Conservation (phyloP, 37 sponge, comb jelly and placozoan genomes). For the Chondrilla cf. caribensis region DNA sequence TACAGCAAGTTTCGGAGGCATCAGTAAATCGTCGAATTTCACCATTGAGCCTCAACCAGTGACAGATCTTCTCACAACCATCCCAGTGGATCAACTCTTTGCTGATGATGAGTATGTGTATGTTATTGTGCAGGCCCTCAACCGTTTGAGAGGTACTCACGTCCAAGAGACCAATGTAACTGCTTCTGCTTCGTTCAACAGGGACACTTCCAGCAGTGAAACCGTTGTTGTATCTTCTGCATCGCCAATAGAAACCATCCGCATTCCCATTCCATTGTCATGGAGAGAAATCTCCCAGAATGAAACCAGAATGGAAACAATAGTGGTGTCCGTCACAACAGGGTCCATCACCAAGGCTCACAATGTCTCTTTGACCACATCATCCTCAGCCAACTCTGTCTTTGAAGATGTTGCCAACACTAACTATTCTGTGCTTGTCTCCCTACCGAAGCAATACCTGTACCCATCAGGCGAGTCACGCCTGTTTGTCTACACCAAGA, state of each 20-base stretch:
- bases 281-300: conserved; percentile 29
- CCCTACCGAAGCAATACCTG: background rate
- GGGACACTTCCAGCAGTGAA: background rate
- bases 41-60: conserved; percentile 36
- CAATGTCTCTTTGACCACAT: background rate
- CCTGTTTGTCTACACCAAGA: background rate
- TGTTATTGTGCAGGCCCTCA: conserved; percentile 30
- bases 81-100: conserved; percentile 40
- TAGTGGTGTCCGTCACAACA: background rate
- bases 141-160: conserved; percentile 25
- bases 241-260: background rate
- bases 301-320: background rate
- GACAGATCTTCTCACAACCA: background rate
- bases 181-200: background rate
- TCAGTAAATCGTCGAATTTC: background rate
- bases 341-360: background rate
- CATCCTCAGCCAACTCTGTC: background rate
- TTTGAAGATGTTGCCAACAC: background rate
- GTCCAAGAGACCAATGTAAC: conserved; percentile 20
- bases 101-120: conserved; percentile 15
- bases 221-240: background rate
- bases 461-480: background rate
- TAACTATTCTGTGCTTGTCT: background rate
- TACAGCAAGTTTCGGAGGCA: conserved; percentile 24
- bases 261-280: conserved; percentile 25